Evolutionary conservation across 1,140 invertebrate genomes (phyloP), one percentile per base, ranked within the genome.

Genomic region (Theocolax elegans): DNA sequence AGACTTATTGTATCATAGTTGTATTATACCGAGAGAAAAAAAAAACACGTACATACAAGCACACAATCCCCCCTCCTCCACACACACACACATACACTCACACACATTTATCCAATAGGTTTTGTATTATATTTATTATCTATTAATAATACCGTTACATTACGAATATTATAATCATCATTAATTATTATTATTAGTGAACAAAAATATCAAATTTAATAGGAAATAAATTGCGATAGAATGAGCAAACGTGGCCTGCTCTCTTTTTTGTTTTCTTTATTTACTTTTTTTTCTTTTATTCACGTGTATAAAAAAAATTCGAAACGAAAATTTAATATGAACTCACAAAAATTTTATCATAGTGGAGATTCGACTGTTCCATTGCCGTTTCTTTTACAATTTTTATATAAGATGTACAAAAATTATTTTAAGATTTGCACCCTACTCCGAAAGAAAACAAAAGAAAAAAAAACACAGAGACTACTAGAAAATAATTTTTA

Each of bases 51-150:
- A n/a, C n/a, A n/a, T n/a, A n/a, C n/a, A n/a, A n/a, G n/a, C n/a
- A n/a, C n/a, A n/a, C n/a, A n/a, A n/a, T n/a, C n/a, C n/a, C n/a
- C n/a, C n/a, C n/a, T n/a, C n/a, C n/a, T n/a, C n/a, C n/a, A n/a
- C n/a, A n/a, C n/a, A n/a, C n/a, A n/a, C n/a, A n/a, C n/a, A n/a
- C n/a, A n/a, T n/a, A n/a, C n/a, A n/a, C n/a, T n/a, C n/a, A n/a
- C n/a, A n/a, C n/a, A n/a, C 79, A 75, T 78, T 72, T 83, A 84
- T 82, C 80, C 79, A 6, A 85, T 84, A 86, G 80, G 84, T 82
- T n/a, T 78, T 86, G 83, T 86, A 85, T 84, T 84, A 85, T 86
- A 86, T 85, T 85, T 86, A 85, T 85, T 85, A 84, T 82, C 80
- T 81, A 82, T 77, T 80, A 79, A 80, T 72, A 72, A 81, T 80